Conservation (phyloP, 2,113 vertebrate genomes). For the Nesogale talazaci region DNA sequence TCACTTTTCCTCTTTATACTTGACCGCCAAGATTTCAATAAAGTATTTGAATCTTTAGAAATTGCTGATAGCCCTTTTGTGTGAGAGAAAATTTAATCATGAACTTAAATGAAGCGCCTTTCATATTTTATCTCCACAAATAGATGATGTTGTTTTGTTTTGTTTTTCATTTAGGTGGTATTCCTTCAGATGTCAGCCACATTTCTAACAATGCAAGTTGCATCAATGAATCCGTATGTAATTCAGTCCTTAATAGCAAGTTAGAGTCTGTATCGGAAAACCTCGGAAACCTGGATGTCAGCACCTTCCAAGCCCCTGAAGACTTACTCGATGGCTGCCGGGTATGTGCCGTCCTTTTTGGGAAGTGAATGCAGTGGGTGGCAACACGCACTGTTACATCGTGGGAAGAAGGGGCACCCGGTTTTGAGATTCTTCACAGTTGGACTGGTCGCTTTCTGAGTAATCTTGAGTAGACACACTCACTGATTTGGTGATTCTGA, state of each 20-base stretch:
- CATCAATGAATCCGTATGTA: slow-evolving; percentile 90
- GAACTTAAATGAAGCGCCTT: not conserved
- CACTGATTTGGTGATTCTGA: not conserved
- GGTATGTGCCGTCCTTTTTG: slow-evolving; percentile 84
- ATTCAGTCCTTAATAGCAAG: slow-evolving; percentile 86
- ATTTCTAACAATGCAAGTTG: slow-evolving; percentile 92
- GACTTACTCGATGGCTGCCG: slow-evolving; percentile 97
- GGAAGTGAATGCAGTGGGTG: not conserved
- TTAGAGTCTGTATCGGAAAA: slow-evolving; percentile 89
- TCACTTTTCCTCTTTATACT: slow-evolving; percentile 45
- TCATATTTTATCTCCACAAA: slow-evolving; percentile 4
- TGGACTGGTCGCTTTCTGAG: not conserved
- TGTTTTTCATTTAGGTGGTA: slow-evolving; percentile 78
- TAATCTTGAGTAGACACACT: not conserved
- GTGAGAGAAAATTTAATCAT: slow-evolving; percentile 35
- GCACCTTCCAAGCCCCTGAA: slow-evolving; percentile 89
- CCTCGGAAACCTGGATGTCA: slow-evolving; percentile 91
- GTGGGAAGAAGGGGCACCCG: not conserved
- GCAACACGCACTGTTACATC: not conserved
- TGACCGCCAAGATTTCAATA: slow-evolving; percentile 1
- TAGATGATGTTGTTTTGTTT: slow-evolving; percentile 54
- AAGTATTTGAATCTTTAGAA: not conserved
- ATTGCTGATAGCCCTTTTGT: slow-evolving; percentile 27
- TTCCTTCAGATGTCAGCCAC: slow-evolving; percentile 94
- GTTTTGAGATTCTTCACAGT: not conserved